phyloP scores from a whole-genome alignment of 2,888 invertebrate genomes.

The Catocala sponsa region DNA sequence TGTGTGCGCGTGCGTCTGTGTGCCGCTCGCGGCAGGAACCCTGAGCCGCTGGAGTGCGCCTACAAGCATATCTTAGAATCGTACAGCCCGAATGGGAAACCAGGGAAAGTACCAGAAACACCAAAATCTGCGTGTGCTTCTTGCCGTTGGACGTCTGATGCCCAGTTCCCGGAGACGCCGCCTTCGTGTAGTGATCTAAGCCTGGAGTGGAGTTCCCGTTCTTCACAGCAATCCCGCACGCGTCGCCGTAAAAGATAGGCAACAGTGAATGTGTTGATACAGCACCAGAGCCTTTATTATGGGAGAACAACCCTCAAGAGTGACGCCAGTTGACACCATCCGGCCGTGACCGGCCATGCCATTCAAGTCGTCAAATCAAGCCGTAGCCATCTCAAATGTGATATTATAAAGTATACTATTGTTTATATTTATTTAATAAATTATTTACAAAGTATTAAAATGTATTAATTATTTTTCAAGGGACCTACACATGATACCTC shows the following conservation, averaged over 20 bases:
- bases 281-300: slow-evolving; percentile 49
- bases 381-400: slow-evolving; percentile 30
- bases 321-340: slow-evolving; percentile 29
- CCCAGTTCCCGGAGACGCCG: slow-evolving; percentile 83
- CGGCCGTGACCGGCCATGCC: slow-evolving; percentile 18
- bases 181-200: slow-evolving; percentile 80
- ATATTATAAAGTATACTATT: slow-evolving; percentile 30
- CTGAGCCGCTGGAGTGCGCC: slow-evolving; percentile 81
- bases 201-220: slow-evolving; percentile 81
- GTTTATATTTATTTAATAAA: slow-evolving; percentile 31
- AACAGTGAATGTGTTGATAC: slow-evolving; percentile 45
- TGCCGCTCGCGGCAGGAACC: slow-evolving; percentile 77
- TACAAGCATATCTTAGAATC: slow-evolving; percentile 85
- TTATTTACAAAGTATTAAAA: slow-evolving; percentile 26
- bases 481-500: no score
- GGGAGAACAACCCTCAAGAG: slow-evolving; percentile 47
- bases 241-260: slow-evolving; percentile 78
- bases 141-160: slow-evolving; percentile 84
- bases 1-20: slow-evolving; percentile 80
- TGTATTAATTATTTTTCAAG: slow-evolving; percentile 1
- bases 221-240: slow-evolving; percentile 71
- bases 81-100: slow-evolving; percentile 64
- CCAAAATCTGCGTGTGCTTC: slow-evolving; percentile 76
- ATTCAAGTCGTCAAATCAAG: slow-evolving; percentile 11
- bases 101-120: slow-evolving; percentile 66